Percentiles rank a stretch among this genome's conserved stretches.
These are phyloP conservation scores for Sweltsa coloradensis DNA, from an alignment of 1,140 invertebrate genomes.

Conservation along the genomic window DNA sequence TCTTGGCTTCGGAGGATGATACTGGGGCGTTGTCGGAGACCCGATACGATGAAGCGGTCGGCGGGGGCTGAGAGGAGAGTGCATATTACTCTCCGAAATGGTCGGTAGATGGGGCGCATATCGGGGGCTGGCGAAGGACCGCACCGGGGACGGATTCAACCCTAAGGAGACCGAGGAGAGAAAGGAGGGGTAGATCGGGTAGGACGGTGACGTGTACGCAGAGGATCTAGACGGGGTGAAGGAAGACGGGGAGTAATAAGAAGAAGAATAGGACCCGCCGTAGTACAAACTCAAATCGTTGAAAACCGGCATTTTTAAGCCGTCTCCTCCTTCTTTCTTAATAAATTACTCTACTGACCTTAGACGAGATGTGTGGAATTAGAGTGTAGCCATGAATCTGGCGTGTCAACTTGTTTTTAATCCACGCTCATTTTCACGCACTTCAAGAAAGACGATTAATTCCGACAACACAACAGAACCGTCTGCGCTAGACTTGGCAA, in stretches of 20 bases:
- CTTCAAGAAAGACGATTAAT: too few relatives aligned
- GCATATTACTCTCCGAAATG: slow-evolving; percentile 48
- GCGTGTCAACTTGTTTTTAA: too few relatives aligned
- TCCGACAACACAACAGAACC: too few relatives aligned
- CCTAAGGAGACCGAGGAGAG: neutral
- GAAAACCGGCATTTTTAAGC: slow-evolving; percentile 38
- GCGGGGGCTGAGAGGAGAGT: slow-evolving; percentile 24
- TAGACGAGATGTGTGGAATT: too few relatives aligned
- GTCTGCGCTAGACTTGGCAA: too few relatives aligned
- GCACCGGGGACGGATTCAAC: neutral
- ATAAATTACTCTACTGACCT: too few relatives aligned
- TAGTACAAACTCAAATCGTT: slow-evolving; percentile 43
- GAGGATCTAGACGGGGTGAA: slow-evolving; percentile 22
- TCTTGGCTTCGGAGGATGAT: slow-evolving; percentile 41
- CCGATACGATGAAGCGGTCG: slow-evolving; percentile 16
- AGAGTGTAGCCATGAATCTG: too few relatives aligned
- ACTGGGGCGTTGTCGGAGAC: slow-evolving; percentile 26
- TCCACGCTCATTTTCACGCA: too few relatives aligned
- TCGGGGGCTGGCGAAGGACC: neutral
- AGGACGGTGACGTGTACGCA: slow-evolving; percentile 9
- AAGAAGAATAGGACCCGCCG: slow-evolving; percentile 29
- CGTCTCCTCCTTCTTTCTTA: too few relatives aligned
- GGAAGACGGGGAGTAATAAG: slow-evolving; percentile 30
- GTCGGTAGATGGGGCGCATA: slow-evolving; percentile 62
- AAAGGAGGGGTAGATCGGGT: slow-evolving; percentile 12